Conservation (phyloP, 30 jellyfish, hydroid and myxozoan species). For the Mastigias papua region DNA sequence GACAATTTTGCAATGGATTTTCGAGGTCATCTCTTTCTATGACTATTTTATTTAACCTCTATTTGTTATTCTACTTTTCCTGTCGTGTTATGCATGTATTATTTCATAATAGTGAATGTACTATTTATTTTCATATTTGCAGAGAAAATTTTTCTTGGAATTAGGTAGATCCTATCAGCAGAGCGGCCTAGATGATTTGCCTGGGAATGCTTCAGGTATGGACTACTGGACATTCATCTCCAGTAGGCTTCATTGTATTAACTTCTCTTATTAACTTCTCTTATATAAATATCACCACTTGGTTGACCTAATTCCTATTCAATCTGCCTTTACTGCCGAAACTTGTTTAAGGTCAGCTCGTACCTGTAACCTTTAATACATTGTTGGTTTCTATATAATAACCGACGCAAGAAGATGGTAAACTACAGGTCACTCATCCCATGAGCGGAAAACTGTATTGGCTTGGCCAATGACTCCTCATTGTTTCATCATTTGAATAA, state of each 20-base stretch:
- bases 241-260: too few species aligned
- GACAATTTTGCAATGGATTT: too few species aligned
- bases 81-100: too few species aligned
- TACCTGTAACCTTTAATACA: neutral
- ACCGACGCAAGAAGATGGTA: neutral
- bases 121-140: neutral
- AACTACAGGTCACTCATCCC: neutral
- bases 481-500: neutral
- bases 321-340: too few species aligned
- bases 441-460: neutral
- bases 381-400: neutral
- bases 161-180: conserved; percentile 58
- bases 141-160: conserved; percentile 48
- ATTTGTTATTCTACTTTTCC: too few species aligned
- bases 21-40: too few species aligned
- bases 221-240: too few species aligned
- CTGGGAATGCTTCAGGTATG: conserved; percentile 44
- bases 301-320: too few species aligned
- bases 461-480: neutral
- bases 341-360: too few species aligned
- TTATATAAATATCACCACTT: too few species aligned
- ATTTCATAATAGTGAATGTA: neutral
- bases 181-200: conserved; percentile 82
- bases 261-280: too few species aligned
- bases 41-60: too few species aligned